phyloP scores from a whole-genome alignment of 2,888 invertebrate species.

The Lymantria monacha region DNA sequence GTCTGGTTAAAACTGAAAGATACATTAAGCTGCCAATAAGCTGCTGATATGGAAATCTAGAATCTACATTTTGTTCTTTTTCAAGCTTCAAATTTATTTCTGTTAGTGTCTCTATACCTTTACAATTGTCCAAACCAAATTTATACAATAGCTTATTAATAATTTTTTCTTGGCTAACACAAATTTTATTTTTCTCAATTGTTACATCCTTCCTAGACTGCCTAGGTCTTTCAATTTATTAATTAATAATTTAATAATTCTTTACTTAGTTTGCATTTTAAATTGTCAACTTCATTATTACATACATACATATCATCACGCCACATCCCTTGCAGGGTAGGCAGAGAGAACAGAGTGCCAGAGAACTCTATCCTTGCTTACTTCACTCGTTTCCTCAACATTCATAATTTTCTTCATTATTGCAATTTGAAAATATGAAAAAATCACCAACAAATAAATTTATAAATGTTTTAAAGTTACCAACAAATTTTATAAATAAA shows the following conservation, averaged over 20 bases:
- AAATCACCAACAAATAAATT: constrained; percentile 1
- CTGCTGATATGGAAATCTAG: constrained; percentile 9
- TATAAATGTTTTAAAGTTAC: constrained; percentile 6
- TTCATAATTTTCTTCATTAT: too few relatives aligned
- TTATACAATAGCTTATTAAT: constrained; percentile 15
- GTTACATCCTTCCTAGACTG: constrained; percentile 5
- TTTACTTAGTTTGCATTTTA: constrained; percentile 6
- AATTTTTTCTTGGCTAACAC: neutral
- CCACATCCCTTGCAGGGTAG: too few relatives aligned
- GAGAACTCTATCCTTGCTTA: too few relatives aligned
- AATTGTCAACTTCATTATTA: constrained; percentile 6
- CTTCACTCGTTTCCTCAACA: too few relatives aligned
- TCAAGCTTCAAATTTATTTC: constrained; percentile 23
- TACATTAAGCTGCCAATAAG: neutral
- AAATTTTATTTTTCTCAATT: neutral
- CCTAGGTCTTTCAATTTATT: constrained; percentile 14
- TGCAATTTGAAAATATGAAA: constrained; percentile 12
- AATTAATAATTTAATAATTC: too few relatives aligned
- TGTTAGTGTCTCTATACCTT: constrained; percentile 22
- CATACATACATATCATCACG: too few relatives aligned
- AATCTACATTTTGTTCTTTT: constrained; percentile 8
- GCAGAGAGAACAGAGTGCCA: too few relatives aligned
- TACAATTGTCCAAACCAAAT: constrained; percentile 14
- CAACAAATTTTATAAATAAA: constrained; percentile 3
- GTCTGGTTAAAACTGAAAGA: too few relatives aligned